These are phyloP conservation scores for Baryphthengus martii DNA, from an alignment of 2,113 vertebrate genomes.

Conservation along the genomic window DNA sequence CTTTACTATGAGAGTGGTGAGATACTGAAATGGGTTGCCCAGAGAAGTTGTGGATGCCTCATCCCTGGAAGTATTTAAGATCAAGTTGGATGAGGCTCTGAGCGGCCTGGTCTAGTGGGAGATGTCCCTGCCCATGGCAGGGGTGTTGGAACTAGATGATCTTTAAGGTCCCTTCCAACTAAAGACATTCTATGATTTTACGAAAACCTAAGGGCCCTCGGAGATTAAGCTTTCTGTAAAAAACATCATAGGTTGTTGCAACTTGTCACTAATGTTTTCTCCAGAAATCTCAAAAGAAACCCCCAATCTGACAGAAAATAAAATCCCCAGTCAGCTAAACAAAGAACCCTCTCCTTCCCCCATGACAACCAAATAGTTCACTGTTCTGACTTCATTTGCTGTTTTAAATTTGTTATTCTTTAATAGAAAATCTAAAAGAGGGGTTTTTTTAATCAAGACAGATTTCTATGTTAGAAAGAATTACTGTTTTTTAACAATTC, in stretches of 20 bases:
- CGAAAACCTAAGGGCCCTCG: not conserved
- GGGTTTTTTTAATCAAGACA: not conserved
- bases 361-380: not conserved
- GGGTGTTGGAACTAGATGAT: too few species aligned
- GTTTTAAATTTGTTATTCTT: not conserved
- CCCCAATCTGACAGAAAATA: not conserved
- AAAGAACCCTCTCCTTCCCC: not conserved
- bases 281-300: not conserved
- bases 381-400: not conserved
- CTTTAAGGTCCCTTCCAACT: too few species aligned
- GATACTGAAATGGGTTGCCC: too few species aligned
- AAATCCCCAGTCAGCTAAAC: not conserved
- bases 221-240: not conserved
- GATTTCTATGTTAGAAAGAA: not conserved
- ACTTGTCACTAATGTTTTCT: not conserved
- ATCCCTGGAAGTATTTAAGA: too few species aligned
- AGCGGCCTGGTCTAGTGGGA: too few species aligned
- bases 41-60: too few species aligned
- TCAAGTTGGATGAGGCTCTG: too few species aligned
- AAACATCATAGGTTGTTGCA: fast-evolving
- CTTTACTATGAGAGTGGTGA: too few species aligned
- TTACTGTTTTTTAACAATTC: not conserved
- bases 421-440: not conserved
- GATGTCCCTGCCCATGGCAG: too few species aligned
- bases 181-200: too few species aligned